Evolutionary conservation across 2,888 invertebrate species (phyloP).

Genomic region (Limenitis camilla): DNA sequence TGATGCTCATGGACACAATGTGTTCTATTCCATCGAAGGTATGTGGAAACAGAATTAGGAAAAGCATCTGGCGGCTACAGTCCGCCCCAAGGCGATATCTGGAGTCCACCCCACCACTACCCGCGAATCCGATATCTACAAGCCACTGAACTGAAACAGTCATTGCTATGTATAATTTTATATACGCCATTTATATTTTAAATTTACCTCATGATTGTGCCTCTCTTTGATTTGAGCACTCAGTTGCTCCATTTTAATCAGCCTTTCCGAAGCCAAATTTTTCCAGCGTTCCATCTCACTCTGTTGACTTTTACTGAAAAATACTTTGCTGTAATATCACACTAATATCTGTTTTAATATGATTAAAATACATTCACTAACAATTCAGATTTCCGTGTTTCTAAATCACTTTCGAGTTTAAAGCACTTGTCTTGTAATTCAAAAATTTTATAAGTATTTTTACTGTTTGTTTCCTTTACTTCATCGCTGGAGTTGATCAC

Average conservation of each 20-base stretch:
- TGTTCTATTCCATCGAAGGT: too few relatives aligned
- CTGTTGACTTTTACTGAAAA: constrained; percentile 46
- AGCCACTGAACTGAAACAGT: background rate
- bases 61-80: too few relatives aligned
- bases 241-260: constrained; percentile 78
- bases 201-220: constrained; percentile 72
- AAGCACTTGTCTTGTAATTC: constrained; percentile 61
- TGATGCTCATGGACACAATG: too few relatives aligned
- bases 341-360: background rate
- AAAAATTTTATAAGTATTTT: constrained; percentile 59
- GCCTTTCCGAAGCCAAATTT: constrained; percentile 77
- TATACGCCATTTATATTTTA: background rate
- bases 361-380: too few relatives aligned
- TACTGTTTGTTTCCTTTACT: constrained; percentile 44
- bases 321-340: background rate
- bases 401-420: constrained; percentile 57
- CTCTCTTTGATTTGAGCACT: constrained; percentile 76
- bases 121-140: too few relatives aligned
- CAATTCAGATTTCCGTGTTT: constrained; percentile 60
- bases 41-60: too few relatives aligned
- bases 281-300: constrained; percentile 77
- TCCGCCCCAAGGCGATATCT: too few relatives aligned
- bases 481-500: constrained; percentile 36
- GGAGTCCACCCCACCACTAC: too few relatives aligned
- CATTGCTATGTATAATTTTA: background rate